Conservation (phyloP, 1,140 invertebrate genomes). For the Eumeta japonica region DNA sequence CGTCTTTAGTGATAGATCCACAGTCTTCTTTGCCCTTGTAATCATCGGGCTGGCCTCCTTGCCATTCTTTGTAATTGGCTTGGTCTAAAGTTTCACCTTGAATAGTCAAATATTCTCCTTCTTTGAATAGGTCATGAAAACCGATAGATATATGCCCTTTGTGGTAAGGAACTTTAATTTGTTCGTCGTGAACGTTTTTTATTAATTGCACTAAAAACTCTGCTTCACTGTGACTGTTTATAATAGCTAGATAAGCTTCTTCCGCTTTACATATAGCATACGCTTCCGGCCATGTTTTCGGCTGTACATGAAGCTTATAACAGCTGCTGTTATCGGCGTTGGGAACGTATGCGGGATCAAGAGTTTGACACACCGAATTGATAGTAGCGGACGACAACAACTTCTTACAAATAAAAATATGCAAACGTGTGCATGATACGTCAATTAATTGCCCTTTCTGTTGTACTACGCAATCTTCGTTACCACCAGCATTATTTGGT, state of each 20-base stretch:
- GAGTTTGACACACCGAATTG: too few relatives aligned
- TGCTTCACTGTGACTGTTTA: conserved; percentile 1
- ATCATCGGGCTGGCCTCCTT: not conserved
- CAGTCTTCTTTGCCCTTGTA: too few relatives aligned
- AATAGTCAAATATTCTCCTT: conserved; percentile 3
- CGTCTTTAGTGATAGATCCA: too few relatives aligned
- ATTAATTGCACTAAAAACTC: not conserved
- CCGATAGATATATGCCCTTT: not conserved
- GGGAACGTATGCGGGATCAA: too few relatives aligned
- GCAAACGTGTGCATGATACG: too few relatives aligned
- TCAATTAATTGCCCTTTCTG: too few relatives aligned
- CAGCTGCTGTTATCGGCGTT: conserved; percentile 1
- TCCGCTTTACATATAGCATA: not conserved
- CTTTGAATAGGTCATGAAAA: not conserved
- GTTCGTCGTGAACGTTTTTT: not conserved
- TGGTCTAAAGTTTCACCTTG: conserved; percentile 2
- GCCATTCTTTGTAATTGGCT: not conserved
- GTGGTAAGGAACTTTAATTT: too few relatives aligned
- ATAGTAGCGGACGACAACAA: too few relatives aligned
- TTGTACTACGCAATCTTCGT: too few relatives aligned
- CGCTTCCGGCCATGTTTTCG: not conserved
- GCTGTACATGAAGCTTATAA: conserved; percentile 1
- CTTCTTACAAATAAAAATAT: too few relatives aligned
- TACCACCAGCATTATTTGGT: too few relatives aligned
- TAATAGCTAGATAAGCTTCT: conserved; percentile 2